Base-by-base conservation (phyloP, 2,888 invertebrate genomes). In the Celastrina argiolus region DNA sequence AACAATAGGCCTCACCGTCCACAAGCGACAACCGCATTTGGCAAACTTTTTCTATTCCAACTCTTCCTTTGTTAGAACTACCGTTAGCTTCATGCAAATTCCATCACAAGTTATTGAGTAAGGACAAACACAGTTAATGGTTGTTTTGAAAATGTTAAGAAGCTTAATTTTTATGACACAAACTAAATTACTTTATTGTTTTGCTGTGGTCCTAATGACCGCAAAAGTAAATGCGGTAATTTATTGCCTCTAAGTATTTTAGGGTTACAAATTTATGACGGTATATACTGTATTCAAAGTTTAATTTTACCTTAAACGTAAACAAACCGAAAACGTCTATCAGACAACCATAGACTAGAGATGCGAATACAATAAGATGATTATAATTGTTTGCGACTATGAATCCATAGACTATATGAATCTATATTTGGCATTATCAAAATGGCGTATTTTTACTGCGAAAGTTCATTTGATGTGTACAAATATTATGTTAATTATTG, bases 91-190 rank as follows among this genome's bases (percentile, higher is more conserved):
- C 12, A 14, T 51, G 51, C 51, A 51, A 51, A 51, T 51, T 51
- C 22, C 12, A 36, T 36, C 12, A 26, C 12, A 4, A 4, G 22
- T 51, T 1, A 18, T 22, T 26, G 22, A n/a, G 4, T 51, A 51
- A 51, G 45, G 22, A 51, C 51, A 12, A 22, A 51, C n/a, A 36
- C 4, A 45, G 45, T 18, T 12, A 22, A 12, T 51, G 36, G 8
- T 36, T 36, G 10, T 12, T 36, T 36, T 36, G 12, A 36, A 12
- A 51, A 2, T 16, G 26, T 51, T 26, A 51, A 51, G 22, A 22
- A 51, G 51, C 51, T 51, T 51, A 26, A 51, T 51, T 51, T 36
- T 51, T 51, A 51, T 51, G 22, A 51, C 51, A 51, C 22, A 51
- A 51, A 51, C 51, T 12, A 51, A 45, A 45, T 18, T 31, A 31